Percentiles rank a stretch among this genome's conserved stretches.
Evolutionary conservation across 30 jellyfish, hydroid and myxozoan species (phyloP).

Genomic region (Hydra vulgaris): DNA sequence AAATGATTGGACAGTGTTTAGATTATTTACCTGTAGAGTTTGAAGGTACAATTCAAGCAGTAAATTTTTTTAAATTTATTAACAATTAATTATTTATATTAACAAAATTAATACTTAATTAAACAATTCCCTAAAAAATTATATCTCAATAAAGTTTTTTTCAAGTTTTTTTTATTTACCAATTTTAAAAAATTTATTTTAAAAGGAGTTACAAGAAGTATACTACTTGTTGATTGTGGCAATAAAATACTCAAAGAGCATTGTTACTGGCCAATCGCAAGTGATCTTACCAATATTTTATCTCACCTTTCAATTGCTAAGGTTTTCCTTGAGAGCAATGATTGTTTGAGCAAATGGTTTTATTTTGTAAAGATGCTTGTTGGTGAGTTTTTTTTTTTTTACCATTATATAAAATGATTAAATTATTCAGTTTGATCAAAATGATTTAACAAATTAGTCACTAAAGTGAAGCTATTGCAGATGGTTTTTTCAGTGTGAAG

Average conservation of each 20-base stretch:
- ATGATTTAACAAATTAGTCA: no score
- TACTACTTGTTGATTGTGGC: conserved; percentile 52
- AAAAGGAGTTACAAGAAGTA: conserved; percentile 36
- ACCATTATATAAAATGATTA: background rate
- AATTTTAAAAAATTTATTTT: background rate
- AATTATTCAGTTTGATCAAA: no score
- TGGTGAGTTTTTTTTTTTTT: conserved; percentile 21
- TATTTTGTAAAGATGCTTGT: conserved; percentile 39
- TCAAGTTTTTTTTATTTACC: background rate
- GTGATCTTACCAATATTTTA: conserved; percentile 60
- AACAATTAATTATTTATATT: background rate
- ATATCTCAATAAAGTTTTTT: no score
- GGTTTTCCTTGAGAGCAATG: conserved; percentile 32
- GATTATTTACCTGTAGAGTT: conserved; percentile 25
- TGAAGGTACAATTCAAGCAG: conserved; percentile 18
- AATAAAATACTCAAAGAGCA: conserved; percentile 41
- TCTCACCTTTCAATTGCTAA: conserved; percentile 63
- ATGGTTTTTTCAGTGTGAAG: no score
- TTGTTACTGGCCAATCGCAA: conserved; percentile 77
- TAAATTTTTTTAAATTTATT: background rate
- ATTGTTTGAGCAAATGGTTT: conserved; percentile 52
- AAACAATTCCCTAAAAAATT: no score
- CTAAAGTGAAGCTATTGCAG: no score
- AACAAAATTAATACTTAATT: no score
- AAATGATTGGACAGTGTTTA: conserved; percentile 59